phyloP scores from a whole-genome alignment of 2,113 vertebrate species.

The Dipodomys spectabilis region DNA sequence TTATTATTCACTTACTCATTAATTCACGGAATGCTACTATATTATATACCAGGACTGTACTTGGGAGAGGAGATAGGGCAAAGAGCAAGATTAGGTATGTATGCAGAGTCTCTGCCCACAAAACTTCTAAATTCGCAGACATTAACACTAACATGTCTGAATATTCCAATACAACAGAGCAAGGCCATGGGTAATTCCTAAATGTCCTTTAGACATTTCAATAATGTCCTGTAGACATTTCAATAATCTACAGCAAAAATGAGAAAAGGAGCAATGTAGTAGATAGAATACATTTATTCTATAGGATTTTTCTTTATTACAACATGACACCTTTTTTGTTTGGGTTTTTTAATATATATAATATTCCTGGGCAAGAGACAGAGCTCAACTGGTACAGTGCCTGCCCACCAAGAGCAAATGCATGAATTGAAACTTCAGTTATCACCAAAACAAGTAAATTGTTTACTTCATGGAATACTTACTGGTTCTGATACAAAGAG shows the following conservation, averaged over 20 bases:
- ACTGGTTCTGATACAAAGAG: not conserved
- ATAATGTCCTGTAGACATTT: not conserved
- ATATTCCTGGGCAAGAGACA: not conserved
- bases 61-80: not conserved
- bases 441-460: too few relatives aligned
- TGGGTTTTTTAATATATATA: not conserved
- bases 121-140: not conserved
- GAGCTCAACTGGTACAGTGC: too few relatives aligned
- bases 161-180: not conserved
- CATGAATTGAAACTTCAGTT: too few relatives aligned
- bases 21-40: not conserved
- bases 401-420: too few relatives aligned
- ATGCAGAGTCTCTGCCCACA: not conserved
- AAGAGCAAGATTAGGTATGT: not conserved
- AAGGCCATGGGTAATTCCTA: conserved; percentile 4
- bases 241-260: conserved; percentile 10
- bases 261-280: conserved; percentile 26
- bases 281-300: not conserved
- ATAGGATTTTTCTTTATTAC: not conserved
- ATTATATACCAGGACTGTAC: not conserved
- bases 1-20: not conserved
- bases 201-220: not conserved
- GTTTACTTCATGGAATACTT: conserved; percentile 22
- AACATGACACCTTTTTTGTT: not conserved
- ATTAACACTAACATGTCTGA: not conserved